Conservation (phyloP, 2,113 vertebrate species). For the Oenanthe oenanthe region DNA sequence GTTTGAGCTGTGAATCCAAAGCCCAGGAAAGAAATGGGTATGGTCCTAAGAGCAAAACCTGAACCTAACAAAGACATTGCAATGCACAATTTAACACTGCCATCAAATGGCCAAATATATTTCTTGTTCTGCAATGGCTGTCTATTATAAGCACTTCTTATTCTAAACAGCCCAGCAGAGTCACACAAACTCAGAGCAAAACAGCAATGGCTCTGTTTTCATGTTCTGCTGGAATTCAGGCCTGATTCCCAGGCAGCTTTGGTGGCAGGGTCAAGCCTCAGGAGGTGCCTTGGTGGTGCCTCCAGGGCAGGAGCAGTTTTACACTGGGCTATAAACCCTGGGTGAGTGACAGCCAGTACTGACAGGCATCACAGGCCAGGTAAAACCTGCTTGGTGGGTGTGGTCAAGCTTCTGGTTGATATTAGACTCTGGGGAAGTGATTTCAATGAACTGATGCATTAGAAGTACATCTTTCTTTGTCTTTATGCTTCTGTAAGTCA, state of each 20-base stretch:
- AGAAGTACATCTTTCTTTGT: not conserved
- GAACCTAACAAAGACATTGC: not conserved
- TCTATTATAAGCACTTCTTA: not conserved
- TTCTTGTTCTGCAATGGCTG: not conserved
- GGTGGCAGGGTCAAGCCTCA: accelerated
- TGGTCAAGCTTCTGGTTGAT: not conserved
- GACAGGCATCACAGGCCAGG: not conserved
- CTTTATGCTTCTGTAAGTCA: not conserved
- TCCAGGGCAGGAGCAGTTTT: not conserved
- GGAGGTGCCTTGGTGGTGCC: not conserved
- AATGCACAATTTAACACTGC: slow-evolving; percentile 58
- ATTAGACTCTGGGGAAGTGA: not conserved
- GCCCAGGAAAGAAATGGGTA: not conserved
- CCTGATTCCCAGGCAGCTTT: not conserved
- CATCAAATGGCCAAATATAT: slow-evolving; percentile 50
- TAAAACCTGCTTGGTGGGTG: not conserved
- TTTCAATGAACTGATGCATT: not conserved
- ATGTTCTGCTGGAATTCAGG: not conserved
- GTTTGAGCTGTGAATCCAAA: not conserved
- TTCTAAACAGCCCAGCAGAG: not conserved
- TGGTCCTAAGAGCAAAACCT: not conserved
- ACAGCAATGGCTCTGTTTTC: not conserved
- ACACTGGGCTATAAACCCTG: not conserved
- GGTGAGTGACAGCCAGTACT: not conserved
- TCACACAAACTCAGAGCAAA: not conserved